Conservation (phyloP, 1,140 invertebrate species). For the Lordiphosa mommai region DNA sequence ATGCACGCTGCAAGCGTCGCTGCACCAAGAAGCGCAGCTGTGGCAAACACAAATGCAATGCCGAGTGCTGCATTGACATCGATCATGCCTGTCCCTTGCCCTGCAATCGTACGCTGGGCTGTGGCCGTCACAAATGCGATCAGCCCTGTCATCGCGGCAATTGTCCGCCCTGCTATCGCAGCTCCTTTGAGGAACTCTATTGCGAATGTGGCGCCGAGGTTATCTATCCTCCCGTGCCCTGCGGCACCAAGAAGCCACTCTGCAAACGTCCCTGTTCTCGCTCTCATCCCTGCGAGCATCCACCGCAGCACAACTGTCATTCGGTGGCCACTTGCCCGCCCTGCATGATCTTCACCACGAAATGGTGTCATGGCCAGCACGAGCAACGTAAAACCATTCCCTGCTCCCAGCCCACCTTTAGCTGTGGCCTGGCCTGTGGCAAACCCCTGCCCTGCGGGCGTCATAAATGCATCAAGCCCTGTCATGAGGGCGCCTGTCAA, state of each 20-base stretch:
- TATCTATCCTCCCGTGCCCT: constrained; percentile 93
- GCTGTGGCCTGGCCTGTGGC: constrained; percentile 93
- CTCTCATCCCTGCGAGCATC: constrained; percentile 89
- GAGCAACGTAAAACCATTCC: constrained; percentile 93
- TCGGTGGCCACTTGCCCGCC: constrained; percentile 89
- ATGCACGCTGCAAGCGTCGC: constrained; percentile 90
- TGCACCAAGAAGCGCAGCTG: constrained; percentile 92
- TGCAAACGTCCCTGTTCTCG: constrained; percentile 90
- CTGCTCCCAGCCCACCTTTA: constrained; percentile 92
- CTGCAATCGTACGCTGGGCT: constrained; percentile 90
- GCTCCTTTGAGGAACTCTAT: constrained; percentile 94
- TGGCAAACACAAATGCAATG: constrained; percentile 93
- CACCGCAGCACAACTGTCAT: constrained; percentile 85
- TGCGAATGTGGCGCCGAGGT: constrained; percentile 95
- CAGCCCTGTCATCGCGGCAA: constrained; percentile 93
- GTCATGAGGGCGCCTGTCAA: constrained; percentile 86
- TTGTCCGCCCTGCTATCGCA: constrained; percentile 90
- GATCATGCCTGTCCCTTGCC: constrained; percentile 92
- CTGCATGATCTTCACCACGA: constrained; percentile 93
- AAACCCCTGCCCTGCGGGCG: constrained; percentile 88
- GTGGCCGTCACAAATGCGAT: constrained; percentile 93
- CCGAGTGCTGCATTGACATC: constrained; percentile 90
- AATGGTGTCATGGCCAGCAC: constrained; percentile 93
- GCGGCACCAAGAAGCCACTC: constrained; percentile 90
- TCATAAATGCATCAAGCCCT: constrained; percentile 88